Conservation (phyloP, 2,113 vertebrate genomes). For the Vidua chalybeata region DNA sequence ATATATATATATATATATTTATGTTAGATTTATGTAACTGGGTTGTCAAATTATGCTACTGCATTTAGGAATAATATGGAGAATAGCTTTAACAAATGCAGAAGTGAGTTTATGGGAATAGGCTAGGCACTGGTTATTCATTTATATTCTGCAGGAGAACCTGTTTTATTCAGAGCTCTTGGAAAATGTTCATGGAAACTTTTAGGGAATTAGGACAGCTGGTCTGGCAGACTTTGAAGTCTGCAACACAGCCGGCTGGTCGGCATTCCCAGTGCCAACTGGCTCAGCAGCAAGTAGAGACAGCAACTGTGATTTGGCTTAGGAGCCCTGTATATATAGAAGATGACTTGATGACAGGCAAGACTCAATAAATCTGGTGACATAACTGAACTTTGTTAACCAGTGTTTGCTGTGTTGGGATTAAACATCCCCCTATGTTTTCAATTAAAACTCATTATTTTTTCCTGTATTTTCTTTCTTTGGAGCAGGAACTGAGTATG, state of each 20-base stretch:
- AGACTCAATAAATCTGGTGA: constrained; percentile 56
- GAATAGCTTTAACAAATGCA: not conserved
- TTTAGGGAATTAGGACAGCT: constrained; percentile 53
- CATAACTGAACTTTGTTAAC: constrained; percentile 48
- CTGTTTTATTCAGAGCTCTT: constrained; percentile 30
- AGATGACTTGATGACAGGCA: constrained; percentile 47
- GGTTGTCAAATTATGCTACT: not conserved
- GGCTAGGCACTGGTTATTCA: not conserved
- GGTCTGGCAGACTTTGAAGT: constrained; percentile 52
- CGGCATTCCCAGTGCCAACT: constrained; percentile 42
- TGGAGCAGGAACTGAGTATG: not conserved
- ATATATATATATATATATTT: not conserved
- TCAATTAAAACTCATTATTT: not conserved
- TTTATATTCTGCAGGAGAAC: constrained; percentile 16
- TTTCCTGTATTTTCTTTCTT: not conserved
- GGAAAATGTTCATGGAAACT: constrained; percentile 37
- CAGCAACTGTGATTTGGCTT: constrained; percentile 49
- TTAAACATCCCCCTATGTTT: not conserved
- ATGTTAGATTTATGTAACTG: not conserved
- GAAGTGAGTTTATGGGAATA: not conserved
- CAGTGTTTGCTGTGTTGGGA: constrained; percentile 9
- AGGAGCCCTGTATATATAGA: constrained; percentile 34
- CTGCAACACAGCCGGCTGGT: constrained; percentile 27
- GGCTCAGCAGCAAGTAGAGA: constrained; percentile 51
- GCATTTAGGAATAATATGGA: not conserved